Evolutionary conservation across 1,140 invertebrate genomes (phyloP).

Genomic region (Battus philenor): DNA sequence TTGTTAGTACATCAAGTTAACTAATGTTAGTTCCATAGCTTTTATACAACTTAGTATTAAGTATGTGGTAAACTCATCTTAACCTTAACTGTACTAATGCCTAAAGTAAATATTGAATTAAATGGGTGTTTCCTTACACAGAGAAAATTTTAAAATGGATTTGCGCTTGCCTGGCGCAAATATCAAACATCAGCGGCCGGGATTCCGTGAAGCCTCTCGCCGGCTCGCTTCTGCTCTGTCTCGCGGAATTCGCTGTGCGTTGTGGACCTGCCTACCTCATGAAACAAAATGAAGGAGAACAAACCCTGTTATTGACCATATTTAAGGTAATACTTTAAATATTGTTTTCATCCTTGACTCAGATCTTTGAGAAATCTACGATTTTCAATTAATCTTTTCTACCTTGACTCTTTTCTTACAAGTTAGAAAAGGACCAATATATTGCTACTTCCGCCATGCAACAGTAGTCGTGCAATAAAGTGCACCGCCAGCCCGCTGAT

Average conservation of each 20-base stretch:
- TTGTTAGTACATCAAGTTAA: too few relatives aligned
- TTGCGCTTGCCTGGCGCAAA: conserved; percentile 64
- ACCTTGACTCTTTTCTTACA: neutral
- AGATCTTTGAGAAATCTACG: neutral
- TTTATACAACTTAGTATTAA: too few relatives aligned
- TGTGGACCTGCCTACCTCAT: conserved; percentile 89
- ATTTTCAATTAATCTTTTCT: neutral
- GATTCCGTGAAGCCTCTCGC: conserved; percentile 84
- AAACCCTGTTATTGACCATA: conserved; percentile 82
- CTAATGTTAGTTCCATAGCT: too few relatives aligned
- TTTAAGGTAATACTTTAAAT: conserved; percentile 81
- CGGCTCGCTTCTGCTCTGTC: conserved; percentile 90
- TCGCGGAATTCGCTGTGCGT: conserved; percentile 96
- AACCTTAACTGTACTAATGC: too few relatives aligned
- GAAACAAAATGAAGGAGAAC: conserved; percentile 90
- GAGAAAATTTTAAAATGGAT: conserved; percentile 69
- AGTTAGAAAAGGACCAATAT: too few relatives aligned
- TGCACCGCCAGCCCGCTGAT: too few relatives aligned
- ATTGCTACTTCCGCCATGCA: too few relatives aligned
- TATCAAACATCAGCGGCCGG: conserved; percentile 57
- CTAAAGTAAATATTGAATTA: too few relatives aligned
- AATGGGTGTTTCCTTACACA: conserved; percentile 31
- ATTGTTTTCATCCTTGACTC: neutral
- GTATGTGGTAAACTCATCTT: too few relatives aligned
- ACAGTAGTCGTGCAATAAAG: too few relatives aligned